Evolutionary conservation across 2,113 vertebrate species (phyloP).

Genomic region (Panthera tigris): DNA sequence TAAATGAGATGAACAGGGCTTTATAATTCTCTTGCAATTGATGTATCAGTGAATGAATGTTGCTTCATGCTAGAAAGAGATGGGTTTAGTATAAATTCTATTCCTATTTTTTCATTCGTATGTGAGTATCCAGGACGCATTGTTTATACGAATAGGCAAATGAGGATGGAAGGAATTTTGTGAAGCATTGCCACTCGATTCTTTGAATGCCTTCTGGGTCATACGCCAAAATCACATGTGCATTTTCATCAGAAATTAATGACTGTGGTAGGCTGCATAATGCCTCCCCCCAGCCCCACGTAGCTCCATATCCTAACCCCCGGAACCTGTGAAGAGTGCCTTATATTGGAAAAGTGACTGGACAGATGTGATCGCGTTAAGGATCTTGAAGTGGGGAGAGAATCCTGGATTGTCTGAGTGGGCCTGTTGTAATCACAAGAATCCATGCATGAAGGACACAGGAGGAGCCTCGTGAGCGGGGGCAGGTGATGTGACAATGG

Average conservation of each 20-base stretch:
- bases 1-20: background rate
- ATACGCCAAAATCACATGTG: background rate
- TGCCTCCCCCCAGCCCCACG: accelerated
- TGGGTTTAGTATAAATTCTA: background rate
- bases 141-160: background rate
- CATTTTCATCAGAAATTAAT: background rate
- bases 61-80: background rate
- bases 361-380: background rate
- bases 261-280: background rate
- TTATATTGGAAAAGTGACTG: background rate
- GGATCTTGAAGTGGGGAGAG: background rate
- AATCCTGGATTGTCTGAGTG: background rate
- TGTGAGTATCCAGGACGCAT: background rate
- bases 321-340: background rate
- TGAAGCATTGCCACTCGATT: background rate
- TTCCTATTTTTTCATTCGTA: background rate
- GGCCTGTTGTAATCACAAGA: background rate
- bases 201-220: background rate
- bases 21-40: background rate
- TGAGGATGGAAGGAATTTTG: background rate
- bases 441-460: background rate
- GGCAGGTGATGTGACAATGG: background rate
- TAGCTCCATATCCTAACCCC: background rate
- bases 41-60: background rate
- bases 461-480: background rate